Percentiles rank a stretch among this genome's conserved stretches.
These are phyloP conservation scores for Macrosoma leucophasiata DNA, from an alignment of 2,888 invertebrate genomes.

Conservation along the genomic window DNA sequence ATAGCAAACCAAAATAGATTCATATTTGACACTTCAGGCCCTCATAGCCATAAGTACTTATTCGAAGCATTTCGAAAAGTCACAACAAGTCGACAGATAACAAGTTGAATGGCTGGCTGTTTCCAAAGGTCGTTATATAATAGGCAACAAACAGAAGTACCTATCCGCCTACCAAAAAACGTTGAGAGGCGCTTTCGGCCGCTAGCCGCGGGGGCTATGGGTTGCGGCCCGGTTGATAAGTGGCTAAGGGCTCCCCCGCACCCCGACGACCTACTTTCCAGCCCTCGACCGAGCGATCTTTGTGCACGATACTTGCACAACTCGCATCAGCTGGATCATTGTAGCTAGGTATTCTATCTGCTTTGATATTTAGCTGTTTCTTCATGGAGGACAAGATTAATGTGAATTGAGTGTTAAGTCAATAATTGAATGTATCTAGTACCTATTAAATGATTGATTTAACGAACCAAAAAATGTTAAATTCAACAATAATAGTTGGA, in stretches of 20 bases:
- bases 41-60: too few species aligned
- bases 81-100: too few species aligned
- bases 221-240: slow-evolving; percentile 58
- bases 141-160: slow-evolving; percentile 24
- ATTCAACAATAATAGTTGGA: too few species aligned
- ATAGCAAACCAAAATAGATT: too few species aligned
- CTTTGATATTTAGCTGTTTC: slow-evolving; percentile 3
- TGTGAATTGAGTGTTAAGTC: too few species aligned
- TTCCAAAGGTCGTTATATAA: too few species aligned
- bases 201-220: slow-evolving; percentile 35
- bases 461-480: too few species aligned
- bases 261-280: slow-evolving; percentile 38
- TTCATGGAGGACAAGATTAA: slow-evolving; percentile 8
- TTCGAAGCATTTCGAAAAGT: too few species aligned
- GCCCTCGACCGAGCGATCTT: slow-evolving; percentile 67
- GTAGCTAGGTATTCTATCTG: slow-evolving; percentile 39
- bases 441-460: too few species aligned
- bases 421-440: too few species aligned
- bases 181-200: slow-evolving; percentile 67
- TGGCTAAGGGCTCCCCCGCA: slow-evolving; percentile 61
- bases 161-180: slow-evolving; percentile 37
- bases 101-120: too few species aligned
- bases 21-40: too few species aligned
- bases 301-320: slow-evolving; percentile 70
- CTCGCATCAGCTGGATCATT: slow-evolving; percentile 68